These are phyloP conservation scores for Cottoperca gobio DNA, from an alignment of 2,797 vertebrate genomes.

Conservation along the genomic window DNA sequence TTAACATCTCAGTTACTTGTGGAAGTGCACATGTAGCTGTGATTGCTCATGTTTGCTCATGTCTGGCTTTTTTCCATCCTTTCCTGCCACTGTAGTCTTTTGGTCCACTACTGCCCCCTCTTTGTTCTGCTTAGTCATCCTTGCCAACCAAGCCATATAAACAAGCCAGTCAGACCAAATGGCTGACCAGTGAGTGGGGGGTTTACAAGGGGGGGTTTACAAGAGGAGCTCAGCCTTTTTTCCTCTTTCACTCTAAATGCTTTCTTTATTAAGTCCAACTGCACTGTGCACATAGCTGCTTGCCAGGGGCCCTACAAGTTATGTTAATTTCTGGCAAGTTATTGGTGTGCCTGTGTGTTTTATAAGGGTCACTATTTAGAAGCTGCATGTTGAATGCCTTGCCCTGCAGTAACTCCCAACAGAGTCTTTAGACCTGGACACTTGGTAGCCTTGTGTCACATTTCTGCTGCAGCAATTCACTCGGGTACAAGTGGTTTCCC, in stretches of 20 bases:
- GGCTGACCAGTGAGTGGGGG: constrained; percentile 27
- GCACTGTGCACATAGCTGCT: constrained; percentile 40
- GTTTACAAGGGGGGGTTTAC: constrained; percentile 26
- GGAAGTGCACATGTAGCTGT: constrained; percentile 70
- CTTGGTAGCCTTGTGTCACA: constrained; percentile 70
- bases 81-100: constrained; percentile 39
- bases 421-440: constrained; percentile 43
- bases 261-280: constrained; percentile 71
- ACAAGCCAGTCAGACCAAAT: constrained; percentile 64
- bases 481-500: constrained; percentile 35
- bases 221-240: constrained; percentile 31
- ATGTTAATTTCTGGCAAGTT: constrained; percentile 52
- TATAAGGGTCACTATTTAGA: constrained; percentile 61
- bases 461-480: constrained; percentile 54
- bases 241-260: constrained; percentile 63
- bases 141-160: constrained; percentile 74
- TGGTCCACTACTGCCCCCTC: constrained; percentile 40
- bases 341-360: constrained; percentile 53
- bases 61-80: constrained; percentile 39
- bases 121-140: constrained; percentile 81
- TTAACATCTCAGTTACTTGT: constrained; percentile 69
- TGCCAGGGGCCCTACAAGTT: constrained; percentile 57
- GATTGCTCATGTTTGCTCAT: constrained; percentile 19
- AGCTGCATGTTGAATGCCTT: constrained; percentile 73
- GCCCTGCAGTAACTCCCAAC: constrained; percentile 49